Conservation (phyloP, 2,797 vertebrate species). For the Danionella dracula region DNA sequence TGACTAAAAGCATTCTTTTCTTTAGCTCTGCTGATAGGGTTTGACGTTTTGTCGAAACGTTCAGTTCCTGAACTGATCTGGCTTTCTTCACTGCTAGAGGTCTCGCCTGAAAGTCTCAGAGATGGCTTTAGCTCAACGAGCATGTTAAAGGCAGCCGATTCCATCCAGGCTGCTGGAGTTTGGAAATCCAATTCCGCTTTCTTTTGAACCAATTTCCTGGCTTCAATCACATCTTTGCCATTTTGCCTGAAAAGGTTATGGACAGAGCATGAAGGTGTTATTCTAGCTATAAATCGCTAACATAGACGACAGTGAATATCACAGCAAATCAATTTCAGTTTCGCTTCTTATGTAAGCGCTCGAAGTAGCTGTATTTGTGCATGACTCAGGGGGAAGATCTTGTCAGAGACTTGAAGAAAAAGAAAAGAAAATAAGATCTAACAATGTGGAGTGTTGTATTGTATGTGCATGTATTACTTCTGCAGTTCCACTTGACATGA, state of each 20-base stretch:
- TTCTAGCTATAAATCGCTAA: conserved; percentile 24
- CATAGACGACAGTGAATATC: conserved; percentile 4
- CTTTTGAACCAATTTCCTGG: conserved; percentile 51
- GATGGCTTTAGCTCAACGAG: conserved; percentile 37
- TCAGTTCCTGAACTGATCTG: not conserved
- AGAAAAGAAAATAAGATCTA: not conserved
- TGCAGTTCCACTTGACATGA: conserved; percentile 14
- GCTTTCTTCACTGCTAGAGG: conserved; percentile 5
- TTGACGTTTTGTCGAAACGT: not conserved
- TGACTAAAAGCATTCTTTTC: not conserved
- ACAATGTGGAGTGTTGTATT: not conserved
- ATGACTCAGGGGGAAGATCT: not conserved
- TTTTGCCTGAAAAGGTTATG: conserved; percentile 42
- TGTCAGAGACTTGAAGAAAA: not conserved
- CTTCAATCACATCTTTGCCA: conserved; percentile 44
- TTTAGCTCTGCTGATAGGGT: not conserved
- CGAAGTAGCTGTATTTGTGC: not conserved
- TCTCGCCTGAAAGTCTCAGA: conserved; percentile 19
- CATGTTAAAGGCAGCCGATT: conserved; percentile 34
- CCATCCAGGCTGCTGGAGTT: conserved; percentile 35
- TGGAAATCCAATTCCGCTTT: conserved; percentile 44
- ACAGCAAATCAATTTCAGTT: conserved; percentile 34
- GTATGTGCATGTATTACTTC: not conserved
- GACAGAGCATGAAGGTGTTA: conserved; percentile 30
- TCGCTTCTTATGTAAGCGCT: not conserved